phyloP scores from a whole-genome alignment of 1,140 invertebrate species.

The Dendroctonus valens region DNA sequence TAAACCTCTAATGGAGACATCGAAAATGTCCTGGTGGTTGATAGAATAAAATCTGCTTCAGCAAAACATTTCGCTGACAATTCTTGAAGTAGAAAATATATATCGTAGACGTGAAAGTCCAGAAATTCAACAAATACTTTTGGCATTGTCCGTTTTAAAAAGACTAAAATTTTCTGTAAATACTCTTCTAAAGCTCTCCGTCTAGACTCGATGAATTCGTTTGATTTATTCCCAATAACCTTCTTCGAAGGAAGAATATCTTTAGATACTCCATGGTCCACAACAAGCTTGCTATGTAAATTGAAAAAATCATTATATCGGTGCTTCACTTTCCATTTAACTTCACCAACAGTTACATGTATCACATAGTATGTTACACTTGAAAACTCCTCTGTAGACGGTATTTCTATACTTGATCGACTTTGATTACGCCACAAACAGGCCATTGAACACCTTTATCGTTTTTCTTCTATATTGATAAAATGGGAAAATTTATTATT shows the following conservation, averaged over 20 bases:
- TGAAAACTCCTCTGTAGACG: constrained; percentile 55
- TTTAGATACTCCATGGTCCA: constrained; percentile 75
- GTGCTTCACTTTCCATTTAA: constrained; percentile 79
- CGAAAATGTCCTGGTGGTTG: constrained; percentile 59
- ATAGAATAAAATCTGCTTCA: constrained; percentile 65
- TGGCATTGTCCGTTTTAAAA: constrained; percentile 73
- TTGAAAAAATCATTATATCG: constrained; percentile 88
- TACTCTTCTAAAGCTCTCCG: constrained; percentile 77
- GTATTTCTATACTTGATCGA: constrained; percentile 60
- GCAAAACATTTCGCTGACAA: constrained; percentile 70
- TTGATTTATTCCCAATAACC: constrained; percentile 64
- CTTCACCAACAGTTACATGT: constrained; percentile 63
- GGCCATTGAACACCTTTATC: constrained; percentile 55
- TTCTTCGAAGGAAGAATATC: constrained; percentile 90
- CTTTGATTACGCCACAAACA: constrained; percentile 61
- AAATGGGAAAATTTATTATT: not conserved
- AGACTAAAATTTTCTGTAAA: constrained; percentile 71
- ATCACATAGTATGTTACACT: constrained; percentile 69
- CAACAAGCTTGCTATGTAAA: constrained; percentile 77
- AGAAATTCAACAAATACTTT: constrained; percentile 73
- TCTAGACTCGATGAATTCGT: constrained; percentile 82
- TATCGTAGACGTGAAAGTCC: constrained; percentile 79
- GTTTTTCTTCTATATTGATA: not conserved
- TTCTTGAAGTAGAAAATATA: constrained; percentile 76
- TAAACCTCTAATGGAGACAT: constrained; percentile 73